phyloP scores from a whole-genome alignment of 37 sponge, comb jelly and placozoan genomes.

The Sycon ciliatum region DNA sequence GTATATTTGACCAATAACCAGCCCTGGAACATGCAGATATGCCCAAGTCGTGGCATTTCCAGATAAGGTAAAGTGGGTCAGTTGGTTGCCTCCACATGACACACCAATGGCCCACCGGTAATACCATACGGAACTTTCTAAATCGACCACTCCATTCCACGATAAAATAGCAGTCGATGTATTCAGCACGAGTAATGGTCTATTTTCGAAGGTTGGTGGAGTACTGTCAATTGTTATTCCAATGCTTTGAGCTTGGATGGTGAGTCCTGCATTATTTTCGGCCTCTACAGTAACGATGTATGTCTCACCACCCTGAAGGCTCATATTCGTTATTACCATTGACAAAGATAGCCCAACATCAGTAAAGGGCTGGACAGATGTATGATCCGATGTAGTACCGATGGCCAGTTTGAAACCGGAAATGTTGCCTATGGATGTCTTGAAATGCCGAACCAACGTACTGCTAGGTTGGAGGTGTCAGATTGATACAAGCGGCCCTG shows the following conservation, averaged over 20 bases:
- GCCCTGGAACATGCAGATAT: no score
- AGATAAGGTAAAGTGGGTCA: no score
- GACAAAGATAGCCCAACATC: background rate
- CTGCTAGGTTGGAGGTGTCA: background rate
- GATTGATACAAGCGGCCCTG: background rate
- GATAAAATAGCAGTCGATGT: no score
- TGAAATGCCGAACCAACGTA: background rate
- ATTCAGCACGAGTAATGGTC: no score
- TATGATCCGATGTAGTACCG: background rate
- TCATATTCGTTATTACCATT: background rate
- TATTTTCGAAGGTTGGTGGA: slow-evolving; percentile 37
- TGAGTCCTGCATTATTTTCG: background rate
- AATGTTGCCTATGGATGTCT: background rate
- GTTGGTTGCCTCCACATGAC: no score
- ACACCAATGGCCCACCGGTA: no score
- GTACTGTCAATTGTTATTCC: background rate
- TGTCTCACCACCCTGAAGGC: background rate
- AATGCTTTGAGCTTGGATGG: background rate
- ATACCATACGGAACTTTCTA: no score
- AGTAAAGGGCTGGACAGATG: background rate
- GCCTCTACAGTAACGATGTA: background rate
- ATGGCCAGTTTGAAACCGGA: background rate
- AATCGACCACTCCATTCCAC: no score
- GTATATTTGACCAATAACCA: background rate
- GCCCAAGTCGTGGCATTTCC: no score